phyloP scores from a whole-genome alignment of 2,797 vertebrate genomes.

The Poecilia gillii region DNA sequence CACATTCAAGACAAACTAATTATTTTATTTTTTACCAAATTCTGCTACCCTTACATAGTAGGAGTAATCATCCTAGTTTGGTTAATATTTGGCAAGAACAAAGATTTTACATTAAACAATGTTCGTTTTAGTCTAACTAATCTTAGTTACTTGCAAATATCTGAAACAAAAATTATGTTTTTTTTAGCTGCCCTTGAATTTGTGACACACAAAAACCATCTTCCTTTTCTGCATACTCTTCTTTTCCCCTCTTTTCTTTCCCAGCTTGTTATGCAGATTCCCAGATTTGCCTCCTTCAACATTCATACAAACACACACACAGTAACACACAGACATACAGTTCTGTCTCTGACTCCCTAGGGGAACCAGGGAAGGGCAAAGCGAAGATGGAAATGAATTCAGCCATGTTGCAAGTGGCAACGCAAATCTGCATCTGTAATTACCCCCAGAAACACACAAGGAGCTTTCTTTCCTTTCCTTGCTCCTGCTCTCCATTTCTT shows the following conservation, averaged over 20 bases:
- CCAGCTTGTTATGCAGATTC: conserved; percentile 82
- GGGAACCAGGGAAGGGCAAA: conserved; percentile 82
- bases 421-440: conserved; percentile 88
- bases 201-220: conserved; percentile 17
- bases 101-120: neutral
- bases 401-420: conserved; percentile 87
- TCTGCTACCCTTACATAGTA: neutral
- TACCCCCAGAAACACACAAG: conserved; percentile 83
- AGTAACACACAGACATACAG: conserved; percentile 40
- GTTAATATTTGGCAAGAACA: neutral
- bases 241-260: conserved; percentile 59
- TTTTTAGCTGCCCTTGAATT: conserved; percentile 19
- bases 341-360: conserved; percentile 78
- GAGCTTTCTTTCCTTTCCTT: conserved; percentile 69
- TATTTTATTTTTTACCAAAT: neutral
- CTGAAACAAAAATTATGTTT: conserved; percentile 26
- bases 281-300: conserved; percentile 74
- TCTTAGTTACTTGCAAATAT: conserved; percentile 3
- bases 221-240: conserved; percentile 45
- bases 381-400: conserved; percentile 86
- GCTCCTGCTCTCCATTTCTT: conserved; percentile 59
- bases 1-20: neutral
- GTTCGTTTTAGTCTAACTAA: conserved; percentile 14
- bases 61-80: neutral
- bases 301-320: conserved; percentile 32